Evolutionary conservation across 1,140 invertebrate genomes (phyloP).

Genomic region (Drosophila kepulauana): DNA sequence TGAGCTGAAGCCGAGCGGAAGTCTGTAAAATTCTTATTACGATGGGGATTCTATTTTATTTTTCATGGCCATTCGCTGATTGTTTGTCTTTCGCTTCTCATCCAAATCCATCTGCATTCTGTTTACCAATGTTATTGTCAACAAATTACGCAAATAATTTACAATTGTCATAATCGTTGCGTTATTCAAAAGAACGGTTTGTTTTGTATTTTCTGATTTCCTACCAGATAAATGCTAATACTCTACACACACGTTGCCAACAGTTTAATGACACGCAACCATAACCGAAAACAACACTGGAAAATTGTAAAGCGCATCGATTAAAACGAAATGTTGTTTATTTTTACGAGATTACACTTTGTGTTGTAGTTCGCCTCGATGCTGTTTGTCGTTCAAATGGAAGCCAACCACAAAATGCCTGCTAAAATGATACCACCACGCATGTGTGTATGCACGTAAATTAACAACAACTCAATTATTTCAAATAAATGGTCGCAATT

Average conservation of each 20-base stretch:
- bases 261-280: constrained; percentile 29
- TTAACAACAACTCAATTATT: constrained; percentile 61
- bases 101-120: constrained; percentile 1
- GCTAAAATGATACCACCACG: constrained; percentile 23
- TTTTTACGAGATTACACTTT: constrained; percentile 48
- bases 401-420: constrained; percentile 34
- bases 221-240: constrained; percentile 40
- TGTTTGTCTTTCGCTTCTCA: constrained; percentile 54
- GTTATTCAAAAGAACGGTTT: constrained; percentile 4
- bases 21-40: constrained; percentile 61
- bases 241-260: constrained; percentile 8
- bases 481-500: constrained; percentile 48
- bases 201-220: background rate
- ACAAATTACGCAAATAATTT: constrained; percentile 65
- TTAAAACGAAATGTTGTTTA: constrained; percentile 50
- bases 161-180: constrained; percentile 13
- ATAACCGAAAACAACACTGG: constrained; percentile 16
- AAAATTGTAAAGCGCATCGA: constrained; percentile 25
- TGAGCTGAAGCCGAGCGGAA: constrained; percentile 45
- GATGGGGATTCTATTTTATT: constrained; percentile 8
- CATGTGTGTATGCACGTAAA: constrained; percentile 22
- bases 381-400: constrained; percentile 18
- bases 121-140: constrained; percentile 54
- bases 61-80: constrained; percentile 48
- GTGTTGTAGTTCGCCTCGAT: constrained; percentile 6